Evolutionary conservation across 2,888 invertebrate genomes (phyloP).

Genomic region (Chrysolina americana): DNA sequence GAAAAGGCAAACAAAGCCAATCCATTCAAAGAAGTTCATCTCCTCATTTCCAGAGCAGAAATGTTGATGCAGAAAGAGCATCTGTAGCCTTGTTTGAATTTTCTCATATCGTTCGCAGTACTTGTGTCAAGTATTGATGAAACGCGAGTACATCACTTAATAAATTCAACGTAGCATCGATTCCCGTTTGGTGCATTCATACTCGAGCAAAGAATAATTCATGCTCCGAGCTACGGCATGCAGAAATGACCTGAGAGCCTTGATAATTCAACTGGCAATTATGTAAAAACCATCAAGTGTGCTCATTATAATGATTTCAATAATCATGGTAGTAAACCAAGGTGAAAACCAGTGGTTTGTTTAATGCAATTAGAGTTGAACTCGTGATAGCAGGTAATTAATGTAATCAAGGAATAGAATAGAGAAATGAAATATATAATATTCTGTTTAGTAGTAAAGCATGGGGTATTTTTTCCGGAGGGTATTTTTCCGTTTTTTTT

Average conservation of each 20-base stretch:
- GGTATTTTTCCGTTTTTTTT: too few species aligned
- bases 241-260: conserved; percentile 5
- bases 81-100: background rate
- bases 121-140: background rate
- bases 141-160: background rate
- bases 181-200: background rate
- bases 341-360: conserved; percentile 9
- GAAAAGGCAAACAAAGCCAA: too few species aligned
- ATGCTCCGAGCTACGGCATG: background rate
- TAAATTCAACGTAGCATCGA: background rate
- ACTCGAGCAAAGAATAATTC: background rate
- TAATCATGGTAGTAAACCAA: background rate
- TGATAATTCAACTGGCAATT: conserved; percentile 6
- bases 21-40: too few species aligned
- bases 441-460: too few species aligned
- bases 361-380: background rate
- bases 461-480: too few species aligned
- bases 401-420: too few species aligned
- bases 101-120: background rate
- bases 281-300: background rate
- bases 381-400: too few species aligned
- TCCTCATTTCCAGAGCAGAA: background rate
- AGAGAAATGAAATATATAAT: too few species aligned
- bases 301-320: conserved; percentile 9
- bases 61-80: background rate